Evolutionary conservation across 2,113 vertebrate genomes (phyloP), one percentile per base, ranked within the genome.

Genomic region (Dunckerocampus dactyliophorus): DNA sequence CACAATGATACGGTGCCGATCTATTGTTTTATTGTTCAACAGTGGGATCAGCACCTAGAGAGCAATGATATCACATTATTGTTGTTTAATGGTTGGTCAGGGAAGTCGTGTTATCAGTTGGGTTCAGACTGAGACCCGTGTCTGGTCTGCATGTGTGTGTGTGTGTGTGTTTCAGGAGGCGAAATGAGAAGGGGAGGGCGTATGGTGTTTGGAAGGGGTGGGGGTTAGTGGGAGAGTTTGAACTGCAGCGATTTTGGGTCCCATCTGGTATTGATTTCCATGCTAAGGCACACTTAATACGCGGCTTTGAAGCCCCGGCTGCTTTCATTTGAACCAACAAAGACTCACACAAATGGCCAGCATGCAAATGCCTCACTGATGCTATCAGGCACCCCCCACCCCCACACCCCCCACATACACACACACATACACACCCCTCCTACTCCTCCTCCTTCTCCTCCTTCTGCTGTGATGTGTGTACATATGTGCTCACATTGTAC

Each of bases 191-290:
- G 76, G 76, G 62, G 49, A 46, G 52, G 67, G 63, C 48, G 72
- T 63, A 16, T 47, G 24, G 45, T 17, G 57, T 47, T 65, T 20
- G 66, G 85, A 82, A 47, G 84, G 75, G 82, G 84, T 51, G 8
- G 60, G 84, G 83, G 86, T 79, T 85, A 86, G 83, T 77, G 76
- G 83, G 85, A 85, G 88, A 88, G 89, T 89, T 90, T 89, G 88
- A 87, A 85, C 89, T 88, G 88, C 82, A 86, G 91, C 76, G 75
- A 91, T 92, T 43, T 92, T 79, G 77, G 89, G 91, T 92, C 92
- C 92, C 94, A 95, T 95, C 93, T 95, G 94, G 93, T 93, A 93
- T 93, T 93, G 94, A 94, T 95, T 94, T 93, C 91, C 89, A 90
- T 93, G 88, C 88, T 86, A 86, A 93, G 92, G 92, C 93, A 88